A percentile compares a stretch with the other conserved stretches of the same genome.
phyloP scores from a whole-genome alignment of 1,140 invertebrate genomes.

The Cotesia glomerata region DNA sequence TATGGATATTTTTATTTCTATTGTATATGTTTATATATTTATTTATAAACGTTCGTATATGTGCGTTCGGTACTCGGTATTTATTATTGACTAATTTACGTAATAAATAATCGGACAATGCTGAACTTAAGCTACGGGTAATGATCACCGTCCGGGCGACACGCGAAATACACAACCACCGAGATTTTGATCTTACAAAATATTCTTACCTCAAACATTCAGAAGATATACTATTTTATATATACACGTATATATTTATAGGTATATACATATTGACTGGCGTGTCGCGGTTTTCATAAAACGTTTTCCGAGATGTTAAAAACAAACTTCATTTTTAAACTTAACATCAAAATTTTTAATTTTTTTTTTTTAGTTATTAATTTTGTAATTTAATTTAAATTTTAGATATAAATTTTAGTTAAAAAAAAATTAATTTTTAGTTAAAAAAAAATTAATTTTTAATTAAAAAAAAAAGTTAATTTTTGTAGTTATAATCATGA shows the following conservation, averaged over 20 bases:
- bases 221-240: background rate
- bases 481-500: too few relatives aligned
- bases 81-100: slow-evolving; percentile 41
- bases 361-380: background rate
- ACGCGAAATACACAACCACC: slow-evolving; percentile 45
- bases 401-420: too few relatives aligned
- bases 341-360: background rate
- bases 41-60: background rate
- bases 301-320: background rate
- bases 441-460: too few relatives aligned
- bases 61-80: background rate
- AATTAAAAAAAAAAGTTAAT: too few relatives aligned
- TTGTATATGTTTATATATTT: slow-evolving; percentile 27
- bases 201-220: slow-evolving; percentile 32
- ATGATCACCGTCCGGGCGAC: slow-evolving; percentile 39
- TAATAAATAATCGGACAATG: slow-evolving; percentile 34
- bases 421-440: too few relatives aligned
- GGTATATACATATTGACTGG: slow-evolving; percentile 16
- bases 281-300: background rate
- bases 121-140: slow-evolving; percentile 29
- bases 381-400: too few relatives aligned
- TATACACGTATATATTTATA: slow-evolving; percentile 10
- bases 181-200: slow-evolving; percentile 52
- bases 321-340: background rate
- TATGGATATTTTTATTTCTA: slow-evolving; percentile 29